A percentile compares a stretch with the other conserved stretches of the same genome.
phyloP scores from a whole-genome alignment of 2,797 vertebrate genomes.

The Oreochromis grahami region DNA sequence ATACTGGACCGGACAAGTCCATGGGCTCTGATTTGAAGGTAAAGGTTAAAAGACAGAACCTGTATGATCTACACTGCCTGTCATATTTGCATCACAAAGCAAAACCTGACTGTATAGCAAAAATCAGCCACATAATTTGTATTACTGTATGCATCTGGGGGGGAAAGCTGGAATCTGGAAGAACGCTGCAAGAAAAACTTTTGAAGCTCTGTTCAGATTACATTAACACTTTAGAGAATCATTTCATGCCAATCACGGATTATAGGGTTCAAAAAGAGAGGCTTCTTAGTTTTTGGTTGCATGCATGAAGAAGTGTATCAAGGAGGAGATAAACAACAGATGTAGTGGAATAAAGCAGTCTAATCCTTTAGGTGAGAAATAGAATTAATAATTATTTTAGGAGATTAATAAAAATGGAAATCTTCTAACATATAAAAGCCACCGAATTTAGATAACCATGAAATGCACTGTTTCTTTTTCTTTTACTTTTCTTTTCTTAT shows the following conservation, averaged over 20 bases:
- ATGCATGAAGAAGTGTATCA: constrained; percentile 12
- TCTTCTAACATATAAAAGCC: neutral
- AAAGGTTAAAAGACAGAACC: neutral
- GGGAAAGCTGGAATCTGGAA: neutral
- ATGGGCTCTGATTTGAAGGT: neutral
- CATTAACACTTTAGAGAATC: constrained; percentile 20
- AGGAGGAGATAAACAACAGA: constrained; percentile 29
- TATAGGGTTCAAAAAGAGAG: constrained; percentile 34
- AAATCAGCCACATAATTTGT: neutral
- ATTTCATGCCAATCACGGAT: constrained; percentile 46
- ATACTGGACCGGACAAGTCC: neutral
- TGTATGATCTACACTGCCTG: neutral
- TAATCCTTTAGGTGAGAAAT: constrained; percentile 43
- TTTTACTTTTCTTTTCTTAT: neutral
- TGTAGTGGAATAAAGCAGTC: constrained; percentile 10
- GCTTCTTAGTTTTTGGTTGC: constrained; percentile 3
- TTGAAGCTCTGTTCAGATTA: constrained; percentile 9
- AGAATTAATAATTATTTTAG: constrained; percentile 22
- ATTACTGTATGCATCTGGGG: neutral
- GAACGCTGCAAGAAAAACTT: constrained; percentile 1
- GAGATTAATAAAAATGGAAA: constrained; percentile 40
- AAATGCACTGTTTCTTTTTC: neutral
- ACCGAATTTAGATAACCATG: neutral
- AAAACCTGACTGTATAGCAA: neutral
- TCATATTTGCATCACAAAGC: neutral